Percentiles rank a stretch among this genome's conserved stretches.
Evolutionary conservation across 2,797 vertebrate genomes (phyloP).

Genomic region (Pempheris klunzingeri): DNA sequence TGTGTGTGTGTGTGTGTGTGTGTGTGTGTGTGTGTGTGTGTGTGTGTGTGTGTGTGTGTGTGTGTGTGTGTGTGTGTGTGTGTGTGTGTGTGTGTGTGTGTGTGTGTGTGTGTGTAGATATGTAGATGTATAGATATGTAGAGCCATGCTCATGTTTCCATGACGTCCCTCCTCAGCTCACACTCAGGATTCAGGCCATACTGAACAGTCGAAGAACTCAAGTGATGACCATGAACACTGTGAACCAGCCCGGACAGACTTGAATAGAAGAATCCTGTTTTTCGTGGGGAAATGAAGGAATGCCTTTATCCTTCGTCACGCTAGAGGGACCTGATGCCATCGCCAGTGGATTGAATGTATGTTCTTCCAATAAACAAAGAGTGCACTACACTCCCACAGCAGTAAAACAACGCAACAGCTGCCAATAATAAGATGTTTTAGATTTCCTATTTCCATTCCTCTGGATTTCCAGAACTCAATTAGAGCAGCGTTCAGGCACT

Average conservation of each 20-base stretch:
- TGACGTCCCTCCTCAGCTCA: conserved; percentile 64
- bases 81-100: rapidly evolving
- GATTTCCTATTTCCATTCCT: background rate
- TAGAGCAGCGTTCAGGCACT: conserved; percentile 2
- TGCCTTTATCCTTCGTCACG: background rate
- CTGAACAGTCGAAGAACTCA: conserved; percentile 57
- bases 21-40: rapidly evolving
- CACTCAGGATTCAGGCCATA: conserved; percentile 61
- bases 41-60: rapidly evolving
- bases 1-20: rapidly evolving
- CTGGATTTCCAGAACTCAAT: background rate
- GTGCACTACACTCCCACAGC: background rate
- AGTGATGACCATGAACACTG: background rate
- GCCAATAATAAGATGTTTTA: background rate
- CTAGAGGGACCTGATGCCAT: background rate
- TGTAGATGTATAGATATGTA: background rate
- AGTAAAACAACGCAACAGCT: background rate
- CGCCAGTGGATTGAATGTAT: conserved; percentile 1
- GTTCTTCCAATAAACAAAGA: background rate
- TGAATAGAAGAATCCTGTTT: background rate
- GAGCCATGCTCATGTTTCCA: background rate
- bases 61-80: rapidly evolving
- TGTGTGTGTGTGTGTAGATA: too few relatives aligned
- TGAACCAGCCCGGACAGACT: conserved; percentile 17
- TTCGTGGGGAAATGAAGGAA: background rate